These are phyloP conservation scores for Hypotaenidia okinawae DNA, from an alignment of 2,797 vertebrate species.

Conservation along the genomic window DNA sequence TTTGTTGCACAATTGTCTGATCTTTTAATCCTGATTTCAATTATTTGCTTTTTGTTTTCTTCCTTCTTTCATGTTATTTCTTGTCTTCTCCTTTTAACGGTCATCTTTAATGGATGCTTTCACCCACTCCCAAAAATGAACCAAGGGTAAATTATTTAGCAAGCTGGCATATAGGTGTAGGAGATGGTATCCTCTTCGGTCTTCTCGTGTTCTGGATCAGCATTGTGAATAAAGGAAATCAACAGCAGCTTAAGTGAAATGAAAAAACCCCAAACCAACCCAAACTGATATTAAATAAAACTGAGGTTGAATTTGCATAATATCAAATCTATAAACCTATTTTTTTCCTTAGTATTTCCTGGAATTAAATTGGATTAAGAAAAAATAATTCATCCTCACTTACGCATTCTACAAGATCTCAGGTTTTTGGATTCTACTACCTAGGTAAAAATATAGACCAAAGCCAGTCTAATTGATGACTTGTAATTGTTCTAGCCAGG, in stretches of 20 bases:
- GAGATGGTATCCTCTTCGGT: background rate
- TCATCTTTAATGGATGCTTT: background rate
- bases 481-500: background rate
- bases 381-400: background rate
- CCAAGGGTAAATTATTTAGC: background rate
- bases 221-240: background rate
- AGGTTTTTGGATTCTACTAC: background rate
- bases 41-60: background rate
- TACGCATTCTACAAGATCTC: background rate
- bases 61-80: background rate
- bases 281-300: background rate
- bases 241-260: background rate
- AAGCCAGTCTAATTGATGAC: background rate
- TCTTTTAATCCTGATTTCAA: background rate
- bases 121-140: background rate
- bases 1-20: constrained; percentile 32
- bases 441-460: background rate
- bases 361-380: background rate
- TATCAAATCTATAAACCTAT: background rate
- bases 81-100: background rate
- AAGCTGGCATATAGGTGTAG: background rate
- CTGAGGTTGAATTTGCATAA: background rate
- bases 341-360: background rate
- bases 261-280: background rate
- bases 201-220: background rate